phyloP scores from a whole-genome alignment of 2,113 vertebrate genomes.

The Raja brachyura region DNA sequence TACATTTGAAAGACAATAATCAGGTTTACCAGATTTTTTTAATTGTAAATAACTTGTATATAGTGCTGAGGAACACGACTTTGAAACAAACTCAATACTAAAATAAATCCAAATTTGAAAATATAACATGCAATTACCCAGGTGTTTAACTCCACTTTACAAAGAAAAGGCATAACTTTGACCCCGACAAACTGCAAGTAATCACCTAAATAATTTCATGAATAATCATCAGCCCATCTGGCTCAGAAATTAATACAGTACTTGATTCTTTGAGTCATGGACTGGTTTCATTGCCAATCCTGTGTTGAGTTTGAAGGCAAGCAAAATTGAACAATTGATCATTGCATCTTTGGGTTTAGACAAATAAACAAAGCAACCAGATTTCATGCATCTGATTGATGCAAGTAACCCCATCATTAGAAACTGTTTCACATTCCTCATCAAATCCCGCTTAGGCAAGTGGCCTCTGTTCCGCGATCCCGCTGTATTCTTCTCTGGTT shows the following conservation, averaged over 20 bases:
- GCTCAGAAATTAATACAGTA: constrained; percentile 1
- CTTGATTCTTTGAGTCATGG: background rate
- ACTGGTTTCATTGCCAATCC: no score
- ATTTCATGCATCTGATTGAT: background rate
- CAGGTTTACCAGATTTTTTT: background rate
- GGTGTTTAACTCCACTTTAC: background rate
- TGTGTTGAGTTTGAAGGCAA: background rate
- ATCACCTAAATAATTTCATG: background rate
- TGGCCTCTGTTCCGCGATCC: no score
- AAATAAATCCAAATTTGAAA: background rate
- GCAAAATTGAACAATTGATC: background rate
- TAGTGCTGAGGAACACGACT: no score
- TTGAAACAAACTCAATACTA: constrained; percentile 1
- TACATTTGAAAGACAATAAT: background rate
- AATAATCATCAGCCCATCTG: background rate
- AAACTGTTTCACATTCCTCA: no score
- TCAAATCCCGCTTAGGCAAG: no score
- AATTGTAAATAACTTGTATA: background rate
- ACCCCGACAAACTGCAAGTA: background rate
- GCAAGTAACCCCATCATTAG: no score
- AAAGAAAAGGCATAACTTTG: background rate
- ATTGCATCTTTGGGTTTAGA: background rate
- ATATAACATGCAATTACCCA: background rate
- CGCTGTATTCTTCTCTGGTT: no score
- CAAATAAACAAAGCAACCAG: background rate